phyloP scores from a whole-genome alignment of 2,888 invertebrate species.

The Cerastis rubricosa region DNA sequence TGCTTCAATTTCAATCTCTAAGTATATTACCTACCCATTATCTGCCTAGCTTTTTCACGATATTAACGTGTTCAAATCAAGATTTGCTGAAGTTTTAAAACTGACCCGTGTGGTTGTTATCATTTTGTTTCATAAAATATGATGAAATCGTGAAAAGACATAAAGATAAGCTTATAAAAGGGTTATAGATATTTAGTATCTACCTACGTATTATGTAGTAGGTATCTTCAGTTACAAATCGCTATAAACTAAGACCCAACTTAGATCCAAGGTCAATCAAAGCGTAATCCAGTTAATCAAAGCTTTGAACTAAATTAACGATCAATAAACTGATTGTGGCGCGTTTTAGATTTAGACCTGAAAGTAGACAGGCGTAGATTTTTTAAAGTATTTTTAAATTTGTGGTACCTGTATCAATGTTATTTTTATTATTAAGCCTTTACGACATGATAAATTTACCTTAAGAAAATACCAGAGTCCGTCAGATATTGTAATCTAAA shows the following conservation, averaged over 20 bases:
- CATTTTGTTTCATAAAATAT: background rate
- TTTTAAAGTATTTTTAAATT: background rate
- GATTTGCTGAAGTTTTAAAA: background rate
- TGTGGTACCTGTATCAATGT: background rate
- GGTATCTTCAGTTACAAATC: background rate
- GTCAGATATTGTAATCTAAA: background rate
- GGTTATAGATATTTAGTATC: background rate
- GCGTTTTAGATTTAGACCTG: background rate
- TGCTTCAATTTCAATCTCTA: background rate
- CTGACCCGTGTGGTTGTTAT: background rate
- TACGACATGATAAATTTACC: background rate
- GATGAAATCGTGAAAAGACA: background rate
- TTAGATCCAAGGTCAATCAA: constrained; percentile 26
- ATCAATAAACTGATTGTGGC: constrained; percentile 22
- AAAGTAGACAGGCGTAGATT: background rate
- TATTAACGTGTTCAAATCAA: background rate
- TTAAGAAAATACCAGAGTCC: background rate
- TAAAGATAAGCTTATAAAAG: too few relatives aligned
- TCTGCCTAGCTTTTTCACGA: background rate
- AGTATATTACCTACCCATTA: background rate
- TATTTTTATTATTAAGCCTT: too few relatives aligned
- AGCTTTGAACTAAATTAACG: constrained; percentile 17
- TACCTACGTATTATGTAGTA: too few relatives aligned
- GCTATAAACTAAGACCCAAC: constrained; percentile 4
- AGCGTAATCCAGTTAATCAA: constrained; percentile 34